Conservation (phyloP, 2,888 invertebrate genomes). For the Emmelina monodactyla region DNA sequence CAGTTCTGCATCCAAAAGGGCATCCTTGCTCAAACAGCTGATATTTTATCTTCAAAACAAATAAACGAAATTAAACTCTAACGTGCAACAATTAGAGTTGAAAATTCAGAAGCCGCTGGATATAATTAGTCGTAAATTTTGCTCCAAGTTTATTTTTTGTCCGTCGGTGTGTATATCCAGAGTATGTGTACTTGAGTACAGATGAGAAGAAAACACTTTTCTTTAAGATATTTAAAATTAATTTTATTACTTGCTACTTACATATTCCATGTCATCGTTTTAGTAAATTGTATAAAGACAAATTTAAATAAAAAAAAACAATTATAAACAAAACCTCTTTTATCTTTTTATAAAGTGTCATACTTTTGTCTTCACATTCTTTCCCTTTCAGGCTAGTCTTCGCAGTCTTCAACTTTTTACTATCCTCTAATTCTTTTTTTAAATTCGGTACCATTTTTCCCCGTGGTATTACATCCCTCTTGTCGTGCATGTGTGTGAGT, state of each 20-base stretch:
- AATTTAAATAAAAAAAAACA: no score
- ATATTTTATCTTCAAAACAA: slow-evolving; percentile 22
- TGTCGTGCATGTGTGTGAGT: slow-evolving; percentile 14
- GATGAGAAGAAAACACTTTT: neutral
- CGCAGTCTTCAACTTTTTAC: no score
- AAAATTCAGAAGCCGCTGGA: slow-evolving; percentile 13
- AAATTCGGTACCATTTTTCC: no score
- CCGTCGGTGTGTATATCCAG: slow-evolving; percentile 15
- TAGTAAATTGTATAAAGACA: no score
- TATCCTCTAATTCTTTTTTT: no score
- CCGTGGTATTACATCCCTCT: no score
- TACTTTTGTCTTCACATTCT: no score
- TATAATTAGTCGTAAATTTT: slow-evolving; percentile 29
- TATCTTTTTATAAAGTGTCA: no score
- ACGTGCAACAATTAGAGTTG: slow-evolving; percentile 5
- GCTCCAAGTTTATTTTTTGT: slow-evolving; percentile 26
- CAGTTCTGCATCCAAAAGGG: slow-evolving; percentile 21
- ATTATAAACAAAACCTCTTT: no score
- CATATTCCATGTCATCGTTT: no score
- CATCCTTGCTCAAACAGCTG: slow-evolving; percentile 25
- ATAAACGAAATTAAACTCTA: slow-evolving; percentile 8
- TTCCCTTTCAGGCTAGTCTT: no score
- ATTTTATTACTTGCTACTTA: no score
- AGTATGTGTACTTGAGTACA: slow-evolving; percentile 1
- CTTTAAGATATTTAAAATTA: neutral